These are phyloP conservation scores for Enteromius anoplus DNA, from an alignment of 2,797 vertebrate genomes.

Conservation along the genomic window DNA sequence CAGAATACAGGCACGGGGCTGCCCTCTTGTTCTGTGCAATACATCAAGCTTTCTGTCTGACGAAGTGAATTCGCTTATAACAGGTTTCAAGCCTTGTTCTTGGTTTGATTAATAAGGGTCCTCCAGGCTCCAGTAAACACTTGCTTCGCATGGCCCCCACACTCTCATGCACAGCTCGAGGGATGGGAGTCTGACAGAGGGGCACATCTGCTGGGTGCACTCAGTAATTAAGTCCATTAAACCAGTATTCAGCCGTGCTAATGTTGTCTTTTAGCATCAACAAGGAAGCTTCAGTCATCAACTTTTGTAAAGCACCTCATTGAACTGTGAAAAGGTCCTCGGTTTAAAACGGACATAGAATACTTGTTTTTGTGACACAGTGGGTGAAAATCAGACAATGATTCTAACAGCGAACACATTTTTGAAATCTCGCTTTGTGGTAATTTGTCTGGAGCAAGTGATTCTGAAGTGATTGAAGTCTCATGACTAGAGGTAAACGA, in stretches of 20 bases:
- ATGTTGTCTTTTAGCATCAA: slow-evolving; percentile 15
- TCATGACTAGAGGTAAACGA: no score
- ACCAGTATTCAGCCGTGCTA: slow-evolving; percentile 30
- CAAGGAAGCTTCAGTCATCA: slow-evolving; percentile 8
- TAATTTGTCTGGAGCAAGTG: no score
- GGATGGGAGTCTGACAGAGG: slow-evolving; percentile 19
- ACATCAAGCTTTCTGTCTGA: slow-evolving; percentile 16
- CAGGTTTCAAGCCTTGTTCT: slow-evolving; percentile 30
- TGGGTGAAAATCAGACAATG: background rate
- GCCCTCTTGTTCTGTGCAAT: slow-evolving; percentile 6
- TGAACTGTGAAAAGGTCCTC: background rate
- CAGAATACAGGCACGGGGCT: background rate
- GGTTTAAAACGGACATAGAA: background rate
- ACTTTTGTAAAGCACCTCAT: background rate
- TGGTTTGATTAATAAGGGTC: slow-evolving; percentile 50
- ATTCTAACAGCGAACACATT: background rate
- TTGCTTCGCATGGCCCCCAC: slow-evolving; percentile 30
- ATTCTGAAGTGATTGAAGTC: no score
- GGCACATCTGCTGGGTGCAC: slow-evolving; percentile 36
- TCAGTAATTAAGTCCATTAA: slow-evolving; percentile 45
- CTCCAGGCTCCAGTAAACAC: slow-evolving; percentile 33
- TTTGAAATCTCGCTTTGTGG: background rate
- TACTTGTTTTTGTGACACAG: background rate
- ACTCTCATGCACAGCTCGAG: slow-evolving; percentile 9
- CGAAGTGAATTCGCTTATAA: slow-evolving; percentile 2